Percentiles rank a stretch among this genome's conserved stretches.
Conservation (phyloP, 1,140 invertebrate genomes). For the Branchinecta lindahli region DNA sequence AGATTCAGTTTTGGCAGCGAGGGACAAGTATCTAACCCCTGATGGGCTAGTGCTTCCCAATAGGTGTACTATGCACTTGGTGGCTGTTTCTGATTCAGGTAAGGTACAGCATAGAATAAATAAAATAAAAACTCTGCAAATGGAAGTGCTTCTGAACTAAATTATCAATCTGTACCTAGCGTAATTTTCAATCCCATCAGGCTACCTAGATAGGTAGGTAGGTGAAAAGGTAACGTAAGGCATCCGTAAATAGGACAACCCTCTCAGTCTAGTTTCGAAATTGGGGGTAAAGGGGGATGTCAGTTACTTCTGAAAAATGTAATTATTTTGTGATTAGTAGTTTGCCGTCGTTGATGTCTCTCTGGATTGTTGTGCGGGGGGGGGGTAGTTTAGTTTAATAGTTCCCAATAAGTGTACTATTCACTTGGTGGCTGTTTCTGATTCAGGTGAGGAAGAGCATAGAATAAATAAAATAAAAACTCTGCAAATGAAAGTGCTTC, state of each 20-base stretch:
- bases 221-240: too few species aligned
- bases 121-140: slow-evolving; percentile 18
- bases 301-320: too few species aligned
- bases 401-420: slow-evolving; percentile 83
- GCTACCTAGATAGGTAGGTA: too few species aligned
- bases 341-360: too few species aligned
- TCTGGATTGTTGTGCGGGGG: too few species aligned
- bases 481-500: not conserved
- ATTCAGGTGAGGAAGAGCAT: slow-evolving; percentile 44
- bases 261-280: too few species aligned
- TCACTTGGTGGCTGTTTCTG: slow-evolving; percentile 71
- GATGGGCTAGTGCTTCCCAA: slow-evolving; percentile 74
- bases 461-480: slow-evolving; percentile 18
- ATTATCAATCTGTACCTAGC: too few species aligned
- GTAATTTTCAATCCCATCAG: not conserved
- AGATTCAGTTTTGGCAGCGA: slow-evolving; percentile 71
- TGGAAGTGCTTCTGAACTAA: not conserved
- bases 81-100: slow-evolving; percentile 75
- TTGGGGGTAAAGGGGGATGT: too few species aligned
- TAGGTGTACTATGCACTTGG: slow-evolving; percentile 69
- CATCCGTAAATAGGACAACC: too few species aligned
- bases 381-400: too few species aligned
- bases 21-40: slow-evolving; percentile 75
- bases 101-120: slow-evolving; percentile 26
- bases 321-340: too few species aligned